phyloP scores from a whole-genome alignment of 2,113 vertebrate species.

The Mobula hypostoma region DNA sequence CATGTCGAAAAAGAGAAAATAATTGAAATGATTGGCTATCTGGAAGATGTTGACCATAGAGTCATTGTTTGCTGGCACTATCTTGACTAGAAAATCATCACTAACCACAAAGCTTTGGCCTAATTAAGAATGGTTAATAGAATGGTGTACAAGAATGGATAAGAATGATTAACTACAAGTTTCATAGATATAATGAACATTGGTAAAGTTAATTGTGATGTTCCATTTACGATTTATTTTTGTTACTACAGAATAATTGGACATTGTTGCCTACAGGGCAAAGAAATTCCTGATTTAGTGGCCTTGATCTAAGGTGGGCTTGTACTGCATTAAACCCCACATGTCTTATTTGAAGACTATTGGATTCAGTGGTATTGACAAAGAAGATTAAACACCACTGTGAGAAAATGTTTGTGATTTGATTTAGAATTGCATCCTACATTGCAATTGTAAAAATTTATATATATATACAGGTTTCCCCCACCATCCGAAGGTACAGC shows the following conservation, averaged over 20 bases:
- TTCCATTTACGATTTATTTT: not conserved
- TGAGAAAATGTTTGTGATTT: not conserved
- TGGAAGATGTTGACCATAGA: too few species aligned
- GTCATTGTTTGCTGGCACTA: too few species aligned
- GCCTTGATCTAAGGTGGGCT: not conserved
- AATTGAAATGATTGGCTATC: too few species aligned
- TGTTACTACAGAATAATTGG: not conserved
- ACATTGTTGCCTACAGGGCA: not conserved
- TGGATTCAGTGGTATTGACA: not conserved
- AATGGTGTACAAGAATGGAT: not conserved
- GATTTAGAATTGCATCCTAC: too few species aligned
- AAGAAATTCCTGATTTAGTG: not conserved
- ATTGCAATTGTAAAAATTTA: not conserved
- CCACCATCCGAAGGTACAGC: too few species aligned
- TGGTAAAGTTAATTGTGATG: not conserved
- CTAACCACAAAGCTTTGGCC: too few species aligned
- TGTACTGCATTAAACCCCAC: not conserved
- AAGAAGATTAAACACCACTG: constrained; percentile 6
- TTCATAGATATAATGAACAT: not conserved
- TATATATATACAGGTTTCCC: too few species aligned
- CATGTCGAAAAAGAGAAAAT: too few species aligned
- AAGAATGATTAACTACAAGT: too few species aligned
- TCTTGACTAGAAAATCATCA: too few species aligned
- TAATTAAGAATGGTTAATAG: not conserved
- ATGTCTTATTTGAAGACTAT: not conserved